Base-by-base conservation (phyloP, 2,888 invertebrate genomes). In the Drosophila multiciliata region DNA sequence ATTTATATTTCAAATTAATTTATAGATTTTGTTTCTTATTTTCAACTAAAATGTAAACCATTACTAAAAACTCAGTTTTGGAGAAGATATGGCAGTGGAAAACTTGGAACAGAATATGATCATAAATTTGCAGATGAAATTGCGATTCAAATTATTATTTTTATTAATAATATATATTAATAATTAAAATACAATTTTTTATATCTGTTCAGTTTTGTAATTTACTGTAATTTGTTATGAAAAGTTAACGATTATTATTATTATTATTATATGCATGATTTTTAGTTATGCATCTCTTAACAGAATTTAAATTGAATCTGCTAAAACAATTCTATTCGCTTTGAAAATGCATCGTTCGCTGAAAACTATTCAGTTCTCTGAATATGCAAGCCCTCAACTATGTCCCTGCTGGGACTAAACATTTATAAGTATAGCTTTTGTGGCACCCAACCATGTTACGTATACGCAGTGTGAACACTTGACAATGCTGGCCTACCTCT, bases 401-500 rank as follows among this genome's bases (percentile, higher is more conserved):
- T 11, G 12, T 9, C 5, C 15, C 17, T 36, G 15, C 20, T 0
- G 20, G 8, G 6, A 3, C 7, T 15, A 49, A 38, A 23, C 40
- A 40, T 40, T 15, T 11, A 15, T 11, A 15, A 2, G 11, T 15
- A 35, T 33, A 2, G 23, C 33, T 58, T 29, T 42, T 29, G 17
- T 20, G 20, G 26, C 26, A n/a, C 4, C 17, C 26, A 36, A 38
- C 26, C 17, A 36, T 53, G 17, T 36, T 45, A 20, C 26, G 50
- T 55, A 49, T 70, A 61, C 61, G 67, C 42, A 36, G 48, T 20
- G 40, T 42, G 33, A 35, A 20, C 33, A 26, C 35, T 20, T 45
- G 33, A 38, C 17, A 52, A 35, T 33, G 9, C 17, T 35, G 17
- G 12, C 40, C 52, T n/a, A 20, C 33, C 8, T 23, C 58, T 26